Conservation (phyloP, 2,888 invertebrate genomes). For the Andrena flavipes region DNA sequence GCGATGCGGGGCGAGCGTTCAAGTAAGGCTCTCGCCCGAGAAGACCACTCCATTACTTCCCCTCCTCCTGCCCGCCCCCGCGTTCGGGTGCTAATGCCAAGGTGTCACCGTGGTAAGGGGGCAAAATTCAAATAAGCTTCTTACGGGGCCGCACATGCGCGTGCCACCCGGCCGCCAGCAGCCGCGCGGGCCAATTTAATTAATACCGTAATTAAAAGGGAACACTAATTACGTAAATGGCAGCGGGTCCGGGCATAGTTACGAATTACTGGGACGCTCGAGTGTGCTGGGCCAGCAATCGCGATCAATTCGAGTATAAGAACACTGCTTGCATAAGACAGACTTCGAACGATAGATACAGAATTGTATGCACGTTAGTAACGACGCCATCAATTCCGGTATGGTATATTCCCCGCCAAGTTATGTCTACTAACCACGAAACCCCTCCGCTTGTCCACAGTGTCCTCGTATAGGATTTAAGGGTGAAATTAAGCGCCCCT, state of each 20-base stretch:
- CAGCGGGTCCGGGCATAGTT: slow-evolving; percentile 6
- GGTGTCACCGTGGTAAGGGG: slow-evolving; percentile 9
- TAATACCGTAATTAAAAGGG: slow-evolving; percentile 48
- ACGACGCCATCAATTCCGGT: not conserved
- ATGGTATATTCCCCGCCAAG: not conserved
- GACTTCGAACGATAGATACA: not conserved
- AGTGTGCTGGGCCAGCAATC: not conserved
- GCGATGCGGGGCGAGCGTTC: slow-evolving; percentile 9
- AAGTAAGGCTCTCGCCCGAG: slow-evolving; percentile 8
- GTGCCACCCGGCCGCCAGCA: not conserved
- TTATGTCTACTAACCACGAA: not conserved
- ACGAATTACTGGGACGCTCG: slow-evolving; percentile 5
- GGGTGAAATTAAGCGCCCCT: not conserved
- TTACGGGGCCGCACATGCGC: slow-evolving; percentile 21
- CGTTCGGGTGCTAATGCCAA: slow-evolving; percentile 19
- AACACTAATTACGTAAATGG: slow-evolving; percentile 40
- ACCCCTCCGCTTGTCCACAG: not conserved
- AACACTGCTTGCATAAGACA: not conserved
- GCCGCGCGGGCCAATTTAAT: slow-evolving; percentile 45
- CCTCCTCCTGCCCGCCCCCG: not conserved
- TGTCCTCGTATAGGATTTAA: not conserved
- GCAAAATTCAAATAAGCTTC: slow-evolving; percentile 56
- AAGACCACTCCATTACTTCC: slow-evolving; percentile 23
- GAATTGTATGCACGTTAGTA: not conserved
- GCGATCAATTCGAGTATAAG: not conserved